phyloP scores from a whole-genome alignment of 2,113 vertebrate species.

The Heloderma charlesbogerti region DNA sequence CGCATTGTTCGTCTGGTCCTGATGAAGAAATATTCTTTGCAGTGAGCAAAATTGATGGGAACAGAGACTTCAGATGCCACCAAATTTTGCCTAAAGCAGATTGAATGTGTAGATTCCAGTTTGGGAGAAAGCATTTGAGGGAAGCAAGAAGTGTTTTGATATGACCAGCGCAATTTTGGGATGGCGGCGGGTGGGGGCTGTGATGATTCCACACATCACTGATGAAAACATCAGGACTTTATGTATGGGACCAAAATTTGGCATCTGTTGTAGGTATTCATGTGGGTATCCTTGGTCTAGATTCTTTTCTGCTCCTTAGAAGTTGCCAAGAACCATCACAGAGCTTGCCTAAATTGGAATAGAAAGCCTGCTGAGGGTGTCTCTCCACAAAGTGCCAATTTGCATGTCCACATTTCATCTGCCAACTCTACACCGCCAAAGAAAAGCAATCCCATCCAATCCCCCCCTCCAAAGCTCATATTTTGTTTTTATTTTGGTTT shows the following conservation, averaged over 20 bases:
- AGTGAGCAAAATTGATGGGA: too few species aligned
- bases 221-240: neutral
- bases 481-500: conserved; percentile 20
- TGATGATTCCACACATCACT: neutral
- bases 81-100: too few species aligned
- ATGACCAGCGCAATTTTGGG: too few species aligned
- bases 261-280: neutral
- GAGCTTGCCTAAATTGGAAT: neutral
- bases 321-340: neutral
- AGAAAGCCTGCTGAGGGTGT: neutral
- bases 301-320: neutral
- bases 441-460: neutral
- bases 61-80: too few species aligned
- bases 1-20: too few species aligned
- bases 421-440: neutral
- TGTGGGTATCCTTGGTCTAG: too few species aligned
- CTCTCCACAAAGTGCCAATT: neutral
- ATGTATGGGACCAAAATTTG: neutral
- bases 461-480: neutral
- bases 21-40: too few species aligned
- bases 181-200: neutral
- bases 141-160: too few species aligned
- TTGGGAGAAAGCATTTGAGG: too few species aligned
- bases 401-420: neutral
- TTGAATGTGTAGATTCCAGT: too few species aligned